These are phyloP conservation scores for Diaphora mendica DNA, from an alignment of 2,888 invertebrate genomes.

Conservation along the genomic window DNA sequence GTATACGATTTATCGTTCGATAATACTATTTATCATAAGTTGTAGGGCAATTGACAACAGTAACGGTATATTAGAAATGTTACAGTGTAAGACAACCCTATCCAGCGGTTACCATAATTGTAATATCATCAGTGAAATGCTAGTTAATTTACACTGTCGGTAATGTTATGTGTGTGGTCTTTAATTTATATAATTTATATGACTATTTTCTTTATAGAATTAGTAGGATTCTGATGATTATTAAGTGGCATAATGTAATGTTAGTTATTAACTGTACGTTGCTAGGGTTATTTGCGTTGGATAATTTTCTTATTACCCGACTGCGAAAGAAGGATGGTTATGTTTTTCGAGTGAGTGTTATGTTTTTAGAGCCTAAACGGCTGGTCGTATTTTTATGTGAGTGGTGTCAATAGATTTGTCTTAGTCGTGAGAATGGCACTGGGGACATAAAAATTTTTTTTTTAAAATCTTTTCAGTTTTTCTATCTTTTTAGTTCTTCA, in stretches of 20 bases:
- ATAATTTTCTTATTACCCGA: not conserved
- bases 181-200: conserved; percentile 20
- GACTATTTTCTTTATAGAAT: conserved; percentile 1
- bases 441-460: no score
- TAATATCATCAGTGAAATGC: conserved; percentile 42
- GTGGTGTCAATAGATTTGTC: no score
- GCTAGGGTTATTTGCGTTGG: not conserved
- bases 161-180: conserved; percentile 37
- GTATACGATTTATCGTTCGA: not conserved
- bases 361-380: no score
- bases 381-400: no score
- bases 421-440: no score
- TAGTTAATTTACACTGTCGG: conserved; percentile 22
- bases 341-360: no score
- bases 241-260: not conserved
- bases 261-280: not conserved
- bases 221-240: conserved; percentile 6
- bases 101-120: conserved; percentile 40
- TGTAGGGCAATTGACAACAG: not conserved
- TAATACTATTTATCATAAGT: not conserved
- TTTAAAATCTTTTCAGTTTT: no score
- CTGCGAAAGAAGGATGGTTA: no score
- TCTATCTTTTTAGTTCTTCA: no score
- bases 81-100: not conserved
- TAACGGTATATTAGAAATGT: not conserved